Evolutionary conservation across 2,888 invertebrate genomes (phyloP), one percentile per base, ranked within the genome.

Genomic region (Tipula helvola): DNA sequence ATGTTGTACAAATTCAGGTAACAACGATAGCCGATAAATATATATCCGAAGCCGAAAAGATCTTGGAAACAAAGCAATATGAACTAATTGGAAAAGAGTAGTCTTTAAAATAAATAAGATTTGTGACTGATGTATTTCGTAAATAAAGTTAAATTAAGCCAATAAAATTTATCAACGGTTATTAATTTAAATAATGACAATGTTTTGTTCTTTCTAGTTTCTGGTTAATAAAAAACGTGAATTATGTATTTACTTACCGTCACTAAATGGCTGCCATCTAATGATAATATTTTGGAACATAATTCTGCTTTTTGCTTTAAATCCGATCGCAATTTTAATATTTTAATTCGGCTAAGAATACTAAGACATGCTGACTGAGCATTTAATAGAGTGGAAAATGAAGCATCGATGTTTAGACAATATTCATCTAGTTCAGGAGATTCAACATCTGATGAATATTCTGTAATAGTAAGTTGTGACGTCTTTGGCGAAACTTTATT

Each of bases 1-100:
- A 93, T 88, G 94, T 92, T 90, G 93, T 95, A 3, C 94, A 95
- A 89, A 93, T 94, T 87, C 95, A 97, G 93, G 92, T 97, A 85
- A 93, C 93, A 87, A 93, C 94, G 5, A 90, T 97, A 87, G 95
- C 95, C 87, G 95, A 96, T 87, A 93, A 93, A 86, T 96, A 94
- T 90, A 92, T 95, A 85, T 89, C 89, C 1, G 92, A 95, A 89
- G 95, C 95, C 13, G 95, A 95, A 89, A 92, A 93, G 88, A 90
- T 96, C 86, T 93, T 95, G 89, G 92, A 94, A 88, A 90, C 91
- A 2, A 98, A 97, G 90, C 94, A 95, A 89, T 94, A 93, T 89
- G 97, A 97, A 92, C 92, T 97, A n/a, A 88, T 95, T 86, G 95
- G 83, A 83, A 83, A 84, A 84, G 39, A 12, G 2, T 71, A 71